A percentile compares a stretch with the other conserved stretches of the same genome.
Conservation (phyloP, 2,888 invertebrate species). For the Julus scanicus region DNA sequence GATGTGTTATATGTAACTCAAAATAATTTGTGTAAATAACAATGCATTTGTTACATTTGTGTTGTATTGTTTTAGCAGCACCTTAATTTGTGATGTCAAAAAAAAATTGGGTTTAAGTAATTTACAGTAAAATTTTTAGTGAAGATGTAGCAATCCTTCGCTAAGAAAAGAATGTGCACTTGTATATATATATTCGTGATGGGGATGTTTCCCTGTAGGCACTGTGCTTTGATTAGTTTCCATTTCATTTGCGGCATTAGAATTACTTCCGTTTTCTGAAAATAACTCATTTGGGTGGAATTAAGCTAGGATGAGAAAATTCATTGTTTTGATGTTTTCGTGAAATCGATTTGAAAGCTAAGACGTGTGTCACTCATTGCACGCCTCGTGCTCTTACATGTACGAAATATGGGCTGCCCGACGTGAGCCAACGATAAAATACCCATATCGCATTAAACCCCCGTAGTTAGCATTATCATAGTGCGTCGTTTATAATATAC, state of each 20-base stretch:
- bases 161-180: too few relatives aligned
- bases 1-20: too few relatives aligned
- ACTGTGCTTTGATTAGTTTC: neutral
- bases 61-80: too few relatives aligned
- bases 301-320: conserved; percentile 1
- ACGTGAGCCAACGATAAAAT: neutral
- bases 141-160: too few relatives aligned
- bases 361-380: neutral
- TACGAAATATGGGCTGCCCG: neutral
- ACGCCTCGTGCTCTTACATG: neutral
- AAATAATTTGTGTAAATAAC: too few relatives aligned
- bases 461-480: neutral
- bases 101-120: too few relatives aligned
- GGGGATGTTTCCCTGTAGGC: neutral
- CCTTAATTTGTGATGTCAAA: too few relatives aligned
- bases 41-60: too few relatives aligned
- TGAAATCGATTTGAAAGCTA: neutral
- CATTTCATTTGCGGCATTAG: neutral
- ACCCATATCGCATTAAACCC: neutral
- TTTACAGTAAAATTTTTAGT: too few relatives aligned
- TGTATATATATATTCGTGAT: neutral
- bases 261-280: neutral
- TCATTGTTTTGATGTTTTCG: neutral
- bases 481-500: too few relatives aligned
- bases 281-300: conserved; percentile 1